phyloP scores from a whole-genome alignment of 2,888 invertebrate genomes.

The Hirudinaria manillensis region DNA sequence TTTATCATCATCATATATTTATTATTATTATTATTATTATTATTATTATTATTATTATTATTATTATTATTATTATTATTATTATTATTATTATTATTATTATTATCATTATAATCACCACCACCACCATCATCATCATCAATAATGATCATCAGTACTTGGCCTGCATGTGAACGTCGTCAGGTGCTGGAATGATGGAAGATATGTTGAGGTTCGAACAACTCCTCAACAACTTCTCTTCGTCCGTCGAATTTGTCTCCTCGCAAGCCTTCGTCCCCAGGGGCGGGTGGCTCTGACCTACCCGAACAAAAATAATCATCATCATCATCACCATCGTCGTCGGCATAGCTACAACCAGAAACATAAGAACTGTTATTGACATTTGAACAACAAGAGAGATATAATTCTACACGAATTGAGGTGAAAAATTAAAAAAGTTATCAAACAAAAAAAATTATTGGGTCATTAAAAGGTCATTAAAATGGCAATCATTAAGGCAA shows the following conservation, averaged over 20 bases:
- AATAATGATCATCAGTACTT: background rate
- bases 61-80: background rate
- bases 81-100: conserved; percentile 14
- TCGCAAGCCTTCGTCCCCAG: background rate
- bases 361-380: too few species aligned
- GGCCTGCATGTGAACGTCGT: background rate
- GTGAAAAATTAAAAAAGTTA: too few species aligned
- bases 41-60: background rate
- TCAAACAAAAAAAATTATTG: too few species aligned
- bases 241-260: conserved; percentile 74
- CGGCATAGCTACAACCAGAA: too few species aligned
- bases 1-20: too few species aligned
- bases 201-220: background rate
- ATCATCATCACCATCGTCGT: too few species aligned
- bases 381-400: too few species aligned
- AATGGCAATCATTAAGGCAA: too few species aligned
- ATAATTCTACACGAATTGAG: too few species aligned
- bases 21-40: background rate
- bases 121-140: background rate
- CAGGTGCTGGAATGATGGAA: background rate
- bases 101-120: background rate
- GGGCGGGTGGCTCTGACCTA: too few species aligned
- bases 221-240: conserved; percentile 65
- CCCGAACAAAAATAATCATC: too few species aligned
- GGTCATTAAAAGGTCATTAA: too few species aligned